Conservation (phyloP, 2,888 invertebrate species). For the Eristalinus aeneus region DNA sequence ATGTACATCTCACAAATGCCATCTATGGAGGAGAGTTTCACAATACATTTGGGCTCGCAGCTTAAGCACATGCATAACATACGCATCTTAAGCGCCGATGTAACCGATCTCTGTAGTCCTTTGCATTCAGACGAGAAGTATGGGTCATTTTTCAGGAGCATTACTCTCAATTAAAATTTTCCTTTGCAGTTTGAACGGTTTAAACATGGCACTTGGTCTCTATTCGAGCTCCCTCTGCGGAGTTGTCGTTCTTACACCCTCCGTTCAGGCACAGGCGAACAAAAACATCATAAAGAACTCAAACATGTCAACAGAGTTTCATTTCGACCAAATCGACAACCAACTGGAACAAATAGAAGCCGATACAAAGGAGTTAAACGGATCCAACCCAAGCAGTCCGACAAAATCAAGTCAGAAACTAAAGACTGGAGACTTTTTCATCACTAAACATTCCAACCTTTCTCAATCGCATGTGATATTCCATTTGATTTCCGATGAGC, state of each 20-base stretch:
- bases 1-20: conserved; percentile 81
- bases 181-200: conserved; percentile 79
- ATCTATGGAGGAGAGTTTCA: conserved; percentile 95
- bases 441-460: conserved; percentile 95
- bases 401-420: conserved; percentile 82
- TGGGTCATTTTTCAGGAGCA: not conserved
- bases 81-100: conserved; percentile 92
- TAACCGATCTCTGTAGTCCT: conserved; percentile 89
- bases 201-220: conserved; percentile 95
- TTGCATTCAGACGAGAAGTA: conserved; percentile 81
- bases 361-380: conserved; percentile 81
- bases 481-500: conserved; percentile 95
- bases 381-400: conserved; percentile 75
- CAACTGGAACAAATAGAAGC: conserved; percentile 89
- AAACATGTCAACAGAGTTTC: conserved; percentile 92
- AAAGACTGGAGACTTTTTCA: conserved; percentile 91
- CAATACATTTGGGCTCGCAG: conserved; percentile 98
- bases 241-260: conserved; percentile 88
- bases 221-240: conserved; percentile 96
- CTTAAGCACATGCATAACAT: conserved; percentile 99
- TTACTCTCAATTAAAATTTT: not conserved
- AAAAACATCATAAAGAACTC: conserved; percentile 79
- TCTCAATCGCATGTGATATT: conserved; percentile 97
- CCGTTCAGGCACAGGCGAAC: conserved; percentile 79
- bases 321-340: conserved; percentile 91